Conservation (phyloP, 2,888 invertebrate genomes). For the Pristionchus exspectatus region DNA sequence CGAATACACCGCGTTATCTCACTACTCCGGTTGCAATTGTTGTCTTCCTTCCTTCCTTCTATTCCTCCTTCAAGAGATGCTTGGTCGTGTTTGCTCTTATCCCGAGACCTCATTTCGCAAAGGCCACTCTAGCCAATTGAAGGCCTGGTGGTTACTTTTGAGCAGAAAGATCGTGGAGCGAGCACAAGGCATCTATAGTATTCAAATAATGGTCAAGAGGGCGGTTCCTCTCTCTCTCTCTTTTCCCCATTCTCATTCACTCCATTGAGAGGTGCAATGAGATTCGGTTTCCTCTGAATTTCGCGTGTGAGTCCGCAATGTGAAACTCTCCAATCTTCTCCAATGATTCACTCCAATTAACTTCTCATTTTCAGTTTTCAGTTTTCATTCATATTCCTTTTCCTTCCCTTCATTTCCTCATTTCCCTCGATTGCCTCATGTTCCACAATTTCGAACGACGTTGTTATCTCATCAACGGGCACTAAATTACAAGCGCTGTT, state of each 20-base stretch:
- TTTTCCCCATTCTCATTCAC: neutral
- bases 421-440: too few relatives aligned
- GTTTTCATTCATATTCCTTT: neutral
- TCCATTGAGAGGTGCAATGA: neutral
- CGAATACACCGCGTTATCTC: neutral
- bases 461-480: too few relatives aligned
- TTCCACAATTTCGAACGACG: too few relatives aligned
- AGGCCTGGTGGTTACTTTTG: neutral
- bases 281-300: neutral
- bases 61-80: neutral
- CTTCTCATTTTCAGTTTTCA: neutral
- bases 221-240: neutral
- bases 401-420: neutral
- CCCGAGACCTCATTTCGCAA: conserved; percentile 14
- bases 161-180: neutral
- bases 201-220: neutral
- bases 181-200: neutral
- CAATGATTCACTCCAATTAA: neutral
- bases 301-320: neutral
- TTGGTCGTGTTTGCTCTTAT: neutral
- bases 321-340: neutral
- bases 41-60: neutral
- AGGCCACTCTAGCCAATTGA: conserved; percentile 43
- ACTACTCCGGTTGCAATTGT: neutral
- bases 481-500: too few relatives aligned